Evolutionary conservation across 2,797 vertebrate genomes (phyloP).

Genomic region (Gallinago nigripennis): DNA sequence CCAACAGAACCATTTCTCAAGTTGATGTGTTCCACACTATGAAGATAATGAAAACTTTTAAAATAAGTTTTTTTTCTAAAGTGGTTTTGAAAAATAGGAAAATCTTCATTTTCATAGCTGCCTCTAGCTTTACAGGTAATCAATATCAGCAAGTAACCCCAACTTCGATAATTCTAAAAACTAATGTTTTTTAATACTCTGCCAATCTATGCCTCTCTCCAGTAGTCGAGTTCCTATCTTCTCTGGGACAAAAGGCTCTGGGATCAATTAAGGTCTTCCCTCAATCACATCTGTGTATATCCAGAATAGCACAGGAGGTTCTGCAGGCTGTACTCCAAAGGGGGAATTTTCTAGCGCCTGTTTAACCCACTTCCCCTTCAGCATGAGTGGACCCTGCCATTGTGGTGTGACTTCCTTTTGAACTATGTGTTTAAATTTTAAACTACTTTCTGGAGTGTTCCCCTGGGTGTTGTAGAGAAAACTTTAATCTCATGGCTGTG

Average conservation of each 20-base stretch:
- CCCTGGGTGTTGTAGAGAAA: constrained; percentile 1
- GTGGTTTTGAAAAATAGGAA: neutral
- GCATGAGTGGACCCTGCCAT: neutral
- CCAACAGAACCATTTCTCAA: neutral
- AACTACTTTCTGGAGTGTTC: constrained; percentile 9
- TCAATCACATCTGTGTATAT: neutral
- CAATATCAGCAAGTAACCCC: neutral
- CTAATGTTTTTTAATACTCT: neutral
- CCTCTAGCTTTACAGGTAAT: neutral
- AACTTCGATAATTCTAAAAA: neutral
- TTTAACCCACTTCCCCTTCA: neutral
- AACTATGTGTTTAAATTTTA: constrained; percentile 55
- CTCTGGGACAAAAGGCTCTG: constrained; percentile 14
- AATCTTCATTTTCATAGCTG: neutral
- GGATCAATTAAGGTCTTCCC: neutral
- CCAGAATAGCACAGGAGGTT: neutral
- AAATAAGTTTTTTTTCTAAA: neutral
- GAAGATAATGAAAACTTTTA: neutral
- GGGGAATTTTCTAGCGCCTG: neutral
- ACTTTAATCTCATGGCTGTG: constrained; percentile 48
- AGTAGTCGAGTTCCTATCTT: neutral
- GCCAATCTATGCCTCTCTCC: neutral
- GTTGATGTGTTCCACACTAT: neutral
- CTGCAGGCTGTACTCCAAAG: neutral
- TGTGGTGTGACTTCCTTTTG: neutral